Conservation (phyloP, 2,113 vertebrate species). For the Dromiciops gliroides region DNA sequence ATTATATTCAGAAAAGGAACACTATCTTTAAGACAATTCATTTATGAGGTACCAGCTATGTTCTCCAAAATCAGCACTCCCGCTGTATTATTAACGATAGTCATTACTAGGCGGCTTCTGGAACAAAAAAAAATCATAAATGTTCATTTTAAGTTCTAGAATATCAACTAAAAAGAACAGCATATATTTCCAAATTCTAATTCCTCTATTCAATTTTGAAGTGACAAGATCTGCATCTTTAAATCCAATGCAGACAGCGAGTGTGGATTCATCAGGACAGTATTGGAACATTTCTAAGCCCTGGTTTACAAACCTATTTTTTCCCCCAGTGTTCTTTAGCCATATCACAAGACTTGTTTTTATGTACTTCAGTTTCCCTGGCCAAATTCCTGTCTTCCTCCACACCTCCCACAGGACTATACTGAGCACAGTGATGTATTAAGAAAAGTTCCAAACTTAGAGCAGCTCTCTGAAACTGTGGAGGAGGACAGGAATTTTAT, state of each 20-base stretch:
- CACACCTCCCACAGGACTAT: slow-evolving; percentile 55
- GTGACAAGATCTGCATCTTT: slow-evolving; percentile 40
- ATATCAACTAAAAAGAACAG: slow-evolving; percentile 25
- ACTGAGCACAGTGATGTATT: slow-evolving; percentile 44
- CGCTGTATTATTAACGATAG: background rate
- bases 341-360: slow-evolving; percentile 43
- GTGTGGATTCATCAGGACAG: background rate
- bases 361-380: slow-evolving; percentile 33
- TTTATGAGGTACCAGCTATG: background rate
- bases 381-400: slow-evolving; percentile 63
- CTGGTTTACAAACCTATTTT: slow-evolving; percentile 24
- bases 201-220: slow-evolving; percentile 34
- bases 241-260: background rate
- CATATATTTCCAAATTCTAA: slow-evolving; percentile 26
- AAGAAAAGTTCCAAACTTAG: background rate
- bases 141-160: slow-evolving; percentile 44
- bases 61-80: background rate
- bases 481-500: slow-evolving; percentile 49
- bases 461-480: slow-evolving; percentile 28
- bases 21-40: background rate
- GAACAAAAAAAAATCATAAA: background rate
- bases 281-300: slow-evolving; percentile 39
- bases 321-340: slow-evolving; percentile 7
- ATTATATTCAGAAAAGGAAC: background rate
- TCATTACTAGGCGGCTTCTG: background rate